Percentiles rank a stretch among this genome's conserved stretches.
These are phyloP conservation scores for Scomber scombrus DNA, from an alignment of 2,113 vertebrate genomes.

Conservation along the genomic window DNA sequence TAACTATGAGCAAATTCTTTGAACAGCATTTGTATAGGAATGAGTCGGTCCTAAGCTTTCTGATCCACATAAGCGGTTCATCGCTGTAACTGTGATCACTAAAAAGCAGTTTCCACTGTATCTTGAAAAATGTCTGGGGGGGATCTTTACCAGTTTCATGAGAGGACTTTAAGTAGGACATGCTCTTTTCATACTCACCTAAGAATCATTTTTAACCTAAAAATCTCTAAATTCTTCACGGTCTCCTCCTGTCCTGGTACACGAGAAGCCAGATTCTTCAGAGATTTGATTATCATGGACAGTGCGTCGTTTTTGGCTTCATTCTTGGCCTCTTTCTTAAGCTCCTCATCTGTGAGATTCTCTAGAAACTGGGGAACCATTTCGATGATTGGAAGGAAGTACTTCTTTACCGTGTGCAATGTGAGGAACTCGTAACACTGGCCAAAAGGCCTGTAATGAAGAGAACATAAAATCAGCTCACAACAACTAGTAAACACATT, in stretches of 20 bases:
- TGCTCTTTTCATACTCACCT: slow-evolving; percentile 86
- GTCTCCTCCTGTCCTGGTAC: slow-evolving; percentile 99
- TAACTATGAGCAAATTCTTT: too few relatives aligned
- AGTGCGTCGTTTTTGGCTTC: slow-evolving; percentile 99
- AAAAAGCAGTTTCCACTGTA: too few relatives aligned
- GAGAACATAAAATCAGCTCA: slow-evolving; percentile 1
- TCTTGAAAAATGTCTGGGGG: too few relatives aligned
- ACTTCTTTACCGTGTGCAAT: slow-evolving; percentile 99
- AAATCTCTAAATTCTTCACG: slow-evolving; percentile 99
- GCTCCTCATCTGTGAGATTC: slow-evolving; percentile 99
- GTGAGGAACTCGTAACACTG: slow-evolving; percentile 99
- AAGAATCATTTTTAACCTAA: slow-evolving; percentile 99
- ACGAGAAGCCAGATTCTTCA: slow-evolving; percentile 98
- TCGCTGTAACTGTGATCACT: too few relatives aligned
- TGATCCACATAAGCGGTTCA: too few relatives aligned
- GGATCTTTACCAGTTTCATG: neutral
- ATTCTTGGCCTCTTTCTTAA: slow-evolving; percentile 99
- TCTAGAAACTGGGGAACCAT: slow-evolving; percentile 99
- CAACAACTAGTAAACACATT: neutral
- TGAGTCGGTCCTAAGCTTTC: too few relatives aligned
- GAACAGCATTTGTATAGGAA: too few relatives aligned
- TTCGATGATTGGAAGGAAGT: slow-evolving; percentile 99
- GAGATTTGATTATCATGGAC: slow-evolving; percentile 99
- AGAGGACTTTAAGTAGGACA: neutral
- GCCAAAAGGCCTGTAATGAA: slow-evolving; percentile 93